Conservation (phyloP, 1,140 invertebrate species). For the Ridgeia piscesae region DNA sequence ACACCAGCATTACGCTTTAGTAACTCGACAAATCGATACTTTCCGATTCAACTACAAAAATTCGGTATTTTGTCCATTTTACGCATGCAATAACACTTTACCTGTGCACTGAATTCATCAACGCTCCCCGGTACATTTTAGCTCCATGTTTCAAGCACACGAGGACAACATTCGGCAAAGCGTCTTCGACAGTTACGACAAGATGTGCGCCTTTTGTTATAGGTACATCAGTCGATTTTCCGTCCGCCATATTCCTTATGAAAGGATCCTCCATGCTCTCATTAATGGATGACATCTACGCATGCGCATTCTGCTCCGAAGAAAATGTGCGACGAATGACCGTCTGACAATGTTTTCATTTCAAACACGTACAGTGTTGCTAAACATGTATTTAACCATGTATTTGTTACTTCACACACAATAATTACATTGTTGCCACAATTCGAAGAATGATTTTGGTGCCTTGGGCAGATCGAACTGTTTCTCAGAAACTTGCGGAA, state of each 20-base stretch:
- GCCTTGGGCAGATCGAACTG: background rate
- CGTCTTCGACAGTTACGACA: constrained; percentile 2
- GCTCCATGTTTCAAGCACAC: constrained; percentile 18
- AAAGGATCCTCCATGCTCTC: background rate
- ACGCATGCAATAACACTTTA: background rate
- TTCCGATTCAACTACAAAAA: background rate
- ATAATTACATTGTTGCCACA: background rate
- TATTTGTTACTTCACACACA: background rate
- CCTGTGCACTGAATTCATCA: constrained; percentile 9
- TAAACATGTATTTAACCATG: background rate
- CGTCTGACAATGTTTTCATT: background rate
- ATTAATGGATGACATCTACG: background rate
- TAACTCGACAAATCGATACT: background rate
- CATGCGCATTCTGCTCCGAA: background rate
- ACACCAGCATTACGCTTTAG: background rate
- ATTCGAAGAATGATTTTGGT: background rate
- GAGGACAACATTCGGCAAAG: background rate
- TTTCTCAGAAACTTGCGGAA: background rate
- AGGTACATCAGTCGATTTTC: background rate
- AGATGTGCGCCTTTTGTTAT: background rate
- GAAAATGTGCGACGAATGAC: background rate
- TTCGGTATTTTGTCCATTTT: background rate
- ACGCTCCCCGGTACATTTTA: constrained; percentile 8
- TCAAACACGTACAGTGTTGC: background rate
- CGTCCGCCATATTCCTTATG: constrained; percentile 13